Conservation (phyloP, 1,140 invertebrate species). For the Hydropsyche tenuis region DNA sequence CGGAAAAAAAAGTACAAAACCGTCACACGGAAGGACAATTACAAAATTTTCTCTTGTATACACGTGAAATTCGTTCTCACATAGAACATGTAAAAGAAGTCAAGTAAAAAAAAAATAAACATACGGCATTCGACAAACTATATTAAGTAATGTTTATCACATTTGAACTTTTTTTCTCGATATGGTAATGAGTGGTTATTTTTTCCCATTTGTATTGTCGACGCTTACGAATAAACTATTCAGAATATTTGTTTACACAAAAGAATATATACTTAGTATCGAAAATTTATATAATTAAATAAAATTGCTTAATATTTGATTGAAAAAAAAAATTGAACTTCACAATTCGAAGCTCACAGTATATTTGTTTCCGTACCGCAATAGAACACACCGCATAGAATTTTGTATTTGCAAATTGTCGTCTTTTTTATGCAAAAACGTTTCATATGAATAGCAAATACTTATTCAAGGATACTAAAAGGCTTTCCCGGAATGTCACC, state of each 20-base stretch:
- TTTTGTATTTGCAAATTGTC: no score
- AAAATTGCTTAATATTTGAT: no score
- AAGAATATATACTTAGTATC: not conserved
- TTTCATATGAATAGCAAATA: conserved; percentile 15
- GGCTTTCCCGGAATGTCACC: conserved; percentile 32
- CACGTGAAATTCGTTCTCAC: not conserved
- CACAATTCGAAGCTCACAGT: not conserved
- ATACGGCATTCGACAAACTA: conserved; percentile 13
- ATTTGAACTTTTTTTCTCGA: conserved; percentile 9
- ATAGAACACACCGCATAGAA: no score
- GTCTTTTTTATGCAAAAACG: not conserved
- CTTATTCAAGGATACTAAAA: conserved; percentile 25
- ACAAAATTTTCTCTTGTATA: not conserved
- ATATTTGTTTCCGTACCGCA: not conserved
- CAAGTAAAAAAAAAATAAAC: not conserved
- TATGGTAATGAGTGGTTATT: conserved; percentile 1
- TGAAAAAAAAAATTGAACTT: not conserved
- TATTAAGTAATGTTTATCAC: conserved; percentile 16
- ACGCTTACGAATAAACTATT: not conserved
- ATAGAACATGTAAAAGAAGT: not conserved
- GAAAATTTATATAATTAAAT: not conserved
- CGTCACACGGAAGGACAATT: conserved; percentile 20
- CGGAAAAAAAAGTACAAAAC: not conserved
- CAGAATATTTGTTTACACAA: not conserved
- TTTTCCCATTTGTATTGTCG: not conserved